Evolutionary conservation across 1,140 invertebrate genomes (phyloP), one percentile per base, ranked within the genome.

Genomic region (Polypedilum vanderplanki): DNA sequence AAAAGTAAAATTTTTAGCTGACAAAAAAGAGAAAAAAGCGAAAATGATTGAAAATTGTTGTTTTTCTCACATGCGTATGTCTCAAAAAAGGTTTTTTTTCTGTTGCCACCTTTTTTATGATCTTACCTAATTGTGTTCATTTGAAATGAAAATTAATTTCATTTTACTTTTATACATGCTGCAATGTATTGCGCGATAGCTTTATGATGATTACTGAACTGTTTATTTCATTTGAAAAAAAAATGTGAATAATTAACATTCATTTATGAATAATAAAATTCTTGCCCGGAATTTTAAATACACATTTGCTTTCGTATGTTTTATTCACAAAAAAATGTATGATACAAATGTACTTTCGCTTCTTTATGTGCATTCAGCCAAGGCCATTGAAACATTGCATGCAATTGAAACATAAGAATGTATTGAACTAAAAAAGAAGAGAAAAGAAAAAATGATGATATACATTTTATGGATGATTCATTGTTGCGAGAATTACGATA

Each of bases 41-140:
- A 46, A 46, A 57, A 57, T 57, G 46, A 57, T 57, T 57, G n/a
- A n/a, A 57, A 57, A 57, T 57, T 57, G 46, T n/a, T 57, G 24
- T 1, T 33, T 33, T 33, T 33, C 24, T 33, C 5, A 1, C 1
- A 33, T 33, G 24, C 24, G 1, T 33, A 5, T 33, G 5, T 33
- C 24, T 33, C 24, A 33, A 33, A 33, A 33, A 33, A 33, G 1
- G 24, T 5, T 5, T 33, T 33, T 33, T 33, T 5, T n/a, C n/a
- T n/a, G n/a, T 33, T 33, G 24, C 24, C 24, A 33, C 24, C n/a
- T n/a, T 33, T 33, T 33, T 33, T 33, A 33, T 33, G 24, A 5
- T 33, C 24, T 33, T 33, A 33, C 24, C 5, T 33, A 33, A 33
- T 33, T 33, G 24, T 33, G 24, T 33, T 5, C 5, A 33, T 33